These are phyloP conservation scores for Percopsis omiscomaycus DNA, from an alignment of 2,797 vertebrate genomes.

Conservation along the genomic window DNA sequence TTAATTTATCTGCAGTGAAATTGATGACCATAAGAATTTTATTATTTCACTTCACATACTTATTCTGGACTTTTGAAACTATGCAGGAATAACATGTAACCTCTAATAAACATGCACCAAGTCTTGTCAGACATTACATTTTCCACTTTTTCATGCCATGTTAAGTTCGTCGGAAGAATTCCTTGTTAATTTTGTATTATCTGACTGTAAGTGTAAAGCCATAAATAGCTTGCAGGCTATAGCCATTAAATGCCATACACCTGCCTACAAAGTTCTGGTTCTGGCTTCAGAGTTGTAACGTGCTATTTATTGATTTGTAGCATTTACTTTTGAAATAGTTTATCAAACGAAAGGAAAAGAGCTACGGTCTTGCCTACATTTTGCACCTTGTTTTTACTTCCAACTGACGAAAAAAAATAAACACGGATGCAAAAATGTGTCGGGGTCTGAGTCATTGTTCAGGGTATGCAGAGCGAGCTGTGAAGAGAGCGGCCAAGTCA, in stretches of 20 bases:
- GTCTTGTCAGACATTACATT: conserved; percentile 44
- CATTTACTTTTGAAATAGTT: conserved; percentile 34
- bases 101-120: conserved; percentile 45
- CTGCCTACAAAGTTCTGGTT: conserved; percentile 37
- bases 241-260: conserved; percentile 45
- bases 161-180: conserved; percentile 25
- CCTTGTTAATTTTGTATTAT: conserved; percentile 40
- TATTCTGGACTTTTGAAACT: conserved; percentile 60
- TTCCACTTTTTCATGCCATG: conserved; percentile 35
- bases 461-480: conserved; percentile 17
- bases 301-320: conserved; percentile 46
- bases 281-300: conserved; percentile 19
- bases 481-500: conserved; percentile 43
- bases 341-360: conserved; percentile 23
- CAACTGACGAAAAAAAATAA: conserved; percentile 57
- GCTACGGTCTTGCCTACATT: conserved; percentile 28
- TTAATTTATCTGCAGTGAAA: conserved; percentile 37
- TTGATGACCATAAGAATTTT: conserved; percentile 3
- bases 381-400: conserved; percentile 64
- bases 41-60: conserved; percentile 54
- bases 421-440: conserved; percentile 44
- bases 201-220: conserved; percentile 11
- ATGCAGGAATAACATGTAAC: conserved; percentile 71
- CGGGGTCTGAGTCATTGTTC: conserved; percentile 39
- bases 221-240: conserved; percentile 13